Percentiles rank a stretch among this genome's conserved stretches.
Conservation (phyloP, 2,113 vertebrate species). For the Oophaga pumilio region DNA sequence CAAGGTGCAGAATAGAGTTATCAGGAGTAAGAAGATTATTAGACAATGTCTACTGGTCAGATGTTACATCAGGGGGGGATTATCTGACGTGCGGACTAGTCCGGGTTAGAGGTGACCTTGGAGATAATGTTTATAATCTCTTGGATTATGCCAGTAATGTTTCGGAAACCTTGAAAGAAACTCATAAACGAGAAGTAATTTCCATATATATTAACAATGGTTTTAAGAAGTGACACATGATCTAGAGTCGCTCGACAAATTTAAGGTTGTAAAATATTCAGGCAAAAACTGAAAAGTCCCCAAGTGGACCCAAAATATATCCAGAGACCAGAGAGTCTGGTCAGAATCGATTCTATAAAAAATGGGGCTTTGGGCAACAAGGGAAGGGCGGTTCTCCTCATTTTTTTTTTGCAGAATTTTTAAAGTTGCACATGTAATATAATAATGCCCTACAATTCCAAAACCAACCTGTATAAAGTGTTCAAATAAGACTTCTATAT, state of each 20-base stretch:
- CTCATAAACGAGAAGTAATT: not conserved
- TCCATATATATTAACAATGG: not conserved
- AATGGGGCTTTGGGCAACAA: too few species aligned
- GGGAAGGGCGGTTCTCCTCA: too few species aligned
- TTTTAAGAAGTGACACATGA: not conserved
- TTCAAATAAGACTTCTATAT: too few species aligned
- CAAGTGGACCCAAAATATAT: not conserved
- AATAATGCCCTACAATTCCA: not conserved
- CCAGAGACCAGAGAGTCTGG: not conserved
- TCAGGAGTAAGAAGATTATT: not conserved
- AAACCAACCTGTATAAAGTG: too few species aligned
- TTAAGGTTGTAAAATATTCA: not conserved
- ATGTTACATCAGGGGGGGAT: not conserved
- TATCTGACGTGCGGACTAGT: not conserved
- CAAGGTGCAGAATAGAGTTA: not conserved
- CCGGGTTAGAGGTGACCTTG: not conserved
- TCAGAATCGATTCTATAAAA: not conserved
- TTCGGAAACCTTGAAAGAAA: not conserved
- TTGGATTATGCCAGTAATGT: not conserved
- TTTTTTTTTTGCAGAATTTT: too few species aligned
- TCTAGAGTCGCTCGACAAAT: not conserved
- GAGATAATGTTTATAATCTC: not conserved
- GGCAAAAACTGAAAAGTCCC: not conserved
- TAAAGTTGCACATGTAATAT: not conserved
- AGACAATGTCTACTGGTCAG: not conserved